These are phyloP conservation scores for Noturus placidus DNA, from an alignment of 2,113 vertebrate species.

Conservation along the genomic window DNA sequence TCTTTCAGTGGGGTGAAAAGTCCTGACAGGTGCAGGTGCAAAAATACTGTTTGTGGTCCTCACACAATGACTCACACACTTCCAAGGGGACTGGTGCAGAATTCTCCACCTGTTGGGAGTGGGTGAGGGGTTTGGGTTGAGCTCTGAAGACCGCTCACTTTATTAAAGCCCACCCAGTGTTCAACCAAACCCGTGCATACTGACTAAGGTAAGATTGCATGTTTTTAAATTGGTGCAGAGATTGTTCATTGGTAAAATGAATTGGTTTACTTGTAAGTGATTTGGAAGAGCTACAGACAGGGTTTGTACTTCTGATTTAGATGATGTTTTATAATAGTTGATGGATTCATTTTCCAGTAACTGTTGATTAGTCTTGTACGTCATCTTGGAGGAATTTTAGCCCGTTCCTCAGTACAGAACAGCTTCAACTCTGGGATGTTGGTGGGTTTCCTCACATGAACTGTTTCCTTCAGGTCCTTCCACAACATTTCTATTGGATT, in stretches of 20 bases:
- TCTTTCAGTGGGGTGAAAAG: constrained; percentile 19
- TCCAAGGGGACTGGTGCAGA: not conserved
- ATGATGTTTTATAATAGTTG: too few relatives aligned
- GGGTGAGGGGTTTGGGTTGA: constrained; percentile 7
- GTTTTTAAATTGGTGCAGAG: not conserved
- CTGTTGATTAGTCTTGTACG: too few relatives aligned
- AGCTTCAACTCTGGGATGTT: too few relatives aligned
- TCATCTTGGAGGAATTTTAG: too few relatives aligned
- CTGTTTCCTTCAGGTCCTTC: too few relatives aligned
- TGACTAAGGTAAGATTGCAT: not conserved
- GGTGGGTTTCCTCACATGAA: too few relatives aligned
- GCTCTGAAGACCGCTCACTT: not conserved
- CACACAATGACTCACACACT: not conserved
- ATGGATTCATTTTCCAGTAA: too few relatives aligned
- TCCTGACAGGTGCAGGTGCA: constrained; percentile 26
- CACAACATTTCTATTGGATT: too few relatives aligned
- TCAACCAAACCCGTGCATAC: not conserved
- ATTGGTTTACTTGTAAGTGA: not conserved
- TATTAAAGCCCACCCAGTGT: not conserved
- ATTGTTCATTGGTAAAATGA: not conserved
- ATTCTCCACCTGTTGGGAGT: constrained; percentile 28
- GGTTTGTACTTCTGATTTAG: not conserved
- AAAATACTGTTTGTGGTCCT: constrained; percentile 24
- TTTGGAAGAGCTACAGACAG: not conserved
- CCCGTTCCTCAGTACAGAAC: too few relatives aligned